A percentile compares a stretch with the other conserved stretches of the same genome.
phyloP scores from a whole-genome alignment of 2,888 invertebrate species.

The Galerucella calmariensis region DNA sequence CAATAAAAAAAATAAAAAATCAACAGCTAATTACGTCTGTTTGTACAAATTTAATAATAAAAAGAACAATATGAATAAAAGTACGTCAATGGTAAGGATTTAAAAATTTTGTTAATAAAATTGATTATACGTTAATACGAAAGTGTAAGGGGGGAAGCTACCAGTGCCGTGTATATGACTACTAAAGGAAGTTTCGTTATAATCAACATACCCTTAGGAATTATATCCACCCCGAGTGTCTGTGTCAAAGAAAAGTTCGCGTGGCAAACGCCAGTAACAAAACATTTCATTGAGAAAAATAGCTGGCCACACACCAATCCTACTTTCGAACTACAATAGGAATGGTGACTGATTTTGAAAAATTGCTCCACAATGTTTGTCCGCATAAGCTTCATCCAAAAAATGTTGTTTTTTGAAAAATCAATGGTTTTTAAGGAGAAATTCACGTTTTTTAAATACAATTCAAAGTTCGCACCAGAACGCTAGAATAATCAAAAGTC shows the following conservation, averaged over 20 bases:
- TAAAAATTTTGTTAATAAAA: background rate
- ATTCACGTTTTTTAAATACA: too few relatives aligned
- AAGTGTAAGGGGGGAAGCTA: background rate
- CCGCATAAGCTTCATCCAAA: too few relatives aligned
- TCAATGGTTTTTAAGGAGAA: too few relatives aligned
- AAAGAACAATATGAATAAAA: background rate
- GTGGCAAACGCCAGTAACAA: conserved; percentile 4
- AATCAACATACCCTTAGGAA: conserved; percentile 4
- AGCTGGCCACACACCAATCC: too few relatives aligned
- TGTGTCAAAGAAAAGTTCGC: conserved; percentile 3
- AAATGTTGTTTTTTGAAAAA: too few relatives aligned
- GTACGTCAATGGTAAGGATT: background rate
- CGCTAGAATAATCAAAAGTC: too few relatives aligned
- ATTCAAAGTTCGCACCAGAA: too few relatives aligned
- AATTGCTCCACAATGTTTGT: too few relatives aligned
- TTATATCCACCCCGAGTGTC: background rate
- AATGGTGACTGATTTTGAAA: too few relatives aligned
- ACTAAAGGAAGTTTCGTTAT: background rate
- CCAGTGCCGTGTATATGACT: background rate
- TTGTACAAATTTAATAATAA: background rate
- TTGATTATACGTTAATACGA: background rate
- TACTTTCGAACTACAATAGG: too few relatives aligned
- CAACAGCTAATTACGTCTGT: background rate
- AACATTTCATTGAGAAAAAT: too few relatives aligned
- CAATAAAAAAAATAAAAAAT: background rate